Conservation (phyloP, 2,113 vertebrate species). For the Delphinus delphis region DNA sequence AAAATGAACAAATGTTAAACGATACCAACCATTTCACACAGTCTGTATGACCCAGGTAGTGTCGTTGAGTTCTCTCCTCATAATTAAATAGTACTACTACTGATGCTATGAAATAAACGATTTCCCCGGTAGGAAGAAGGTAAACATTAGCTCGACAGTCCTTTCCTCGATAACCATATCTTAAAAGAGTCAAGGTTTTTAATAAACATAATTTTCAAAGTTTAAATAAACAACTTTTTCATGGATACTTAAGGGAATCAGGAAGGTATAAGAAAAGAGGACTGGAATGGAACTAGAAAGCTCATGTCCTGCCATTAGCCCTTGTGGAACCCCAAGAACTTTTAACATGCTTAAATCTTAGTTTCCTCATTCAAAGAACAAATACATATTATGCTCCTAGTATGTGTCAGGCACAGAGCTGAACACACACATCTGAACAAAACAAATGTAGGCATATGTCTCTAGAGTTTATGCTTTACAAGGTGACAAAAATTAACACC, state of each 20-base stretch:
- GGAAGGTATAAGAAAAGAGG: not conserved
- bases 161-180: conserved; percentile 96
- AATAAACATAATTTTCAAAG: not conserved
- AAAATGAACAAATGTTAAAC: not conserved
- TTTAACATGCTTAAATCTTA: not conserved
- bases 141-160: conserved; percentile 97
- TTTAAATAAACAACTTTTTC: not conserved
- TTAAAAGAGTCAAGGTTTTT: conserved; percentile 86
- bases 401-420: not conserved
- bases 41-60: conserved; percentile 97
- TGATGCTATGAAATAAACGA: conserved; percentile 97
- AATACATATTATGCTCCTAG: not conserved
- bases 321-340: not conserved
- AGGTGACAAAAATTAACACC: not conserved
- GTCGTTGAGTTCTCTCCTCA: conserved; percentile 94
- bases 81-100: conserved; percentile 97
- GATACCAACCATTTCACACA: conserved; percentile 96
- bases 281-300: not conserved
- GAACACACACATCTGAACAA: not conserved
- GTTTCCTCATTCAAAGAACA: conserved; percentile 8
- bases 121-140: conserved; percentile 97
- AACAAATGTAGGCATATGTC: not conserved
- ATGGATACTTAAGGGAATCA: not conserved
- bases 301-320: not conserved
- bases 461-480: not conserved